Conservation (phyloP, 2,797 vertebrate genomes). For the Periophthalmus magnuspinnatus region DNA sequence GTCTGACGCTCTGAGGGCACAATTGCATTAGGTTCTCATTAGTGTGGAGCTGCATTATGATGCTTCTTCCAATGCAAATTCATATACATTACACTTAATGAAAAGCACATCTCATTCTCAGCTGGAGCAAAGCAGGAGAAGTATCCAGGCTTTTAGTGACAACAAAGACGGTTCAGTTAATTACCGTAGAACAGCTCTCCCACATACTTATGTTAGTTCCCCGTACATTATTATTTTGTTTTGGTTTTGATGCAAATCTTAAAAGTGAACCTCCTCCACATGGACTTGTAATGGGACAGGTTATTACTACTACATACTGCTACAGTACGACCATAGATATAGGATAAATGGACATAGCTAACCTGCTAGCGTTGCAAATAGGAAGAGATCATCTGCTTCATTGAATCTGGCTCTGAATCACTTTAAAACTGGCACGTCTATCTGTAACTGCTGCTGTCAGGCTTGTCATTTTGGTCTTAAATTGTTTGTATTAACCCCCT, state of each 20-base stretch:
- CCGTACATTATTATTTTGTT: neutral
- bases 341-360: no score
- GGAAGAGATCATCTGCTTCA: no score
- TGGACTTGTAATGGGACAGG: no score
- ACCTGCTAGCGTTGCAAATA: no score
- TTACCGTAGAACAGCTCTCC: slow-evolving; percentile 26
- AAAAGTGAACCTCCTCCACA: neutral
- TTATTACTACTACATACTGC: no score
- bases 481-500: no score
- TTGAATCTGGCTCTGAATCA: no score
- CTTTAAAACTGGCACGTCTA: no score
- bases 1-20: neutral
- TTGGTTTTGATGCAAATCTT: neutral
- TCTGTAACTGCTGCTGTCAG: no score
- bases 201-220: neutral
- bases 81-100: neutral
- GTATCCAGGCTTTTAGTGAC: slow-evolving; percentile 28
- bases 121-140: slow-evolving; percentile 18
- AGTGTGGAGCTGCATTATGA: neutral
- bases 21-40: slow-evolving; percentile 8
- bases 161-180: slow-evolving; percentile 37
- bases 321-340: no score
- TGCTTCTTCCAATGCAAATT: neutral
- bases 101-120: slow-evolving; percentile 13
- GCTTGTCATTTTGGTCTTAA: no score